Conservation (phyloP, 1,140 invertebrate species). For the Pogonognathellus flavescens region DNA sequence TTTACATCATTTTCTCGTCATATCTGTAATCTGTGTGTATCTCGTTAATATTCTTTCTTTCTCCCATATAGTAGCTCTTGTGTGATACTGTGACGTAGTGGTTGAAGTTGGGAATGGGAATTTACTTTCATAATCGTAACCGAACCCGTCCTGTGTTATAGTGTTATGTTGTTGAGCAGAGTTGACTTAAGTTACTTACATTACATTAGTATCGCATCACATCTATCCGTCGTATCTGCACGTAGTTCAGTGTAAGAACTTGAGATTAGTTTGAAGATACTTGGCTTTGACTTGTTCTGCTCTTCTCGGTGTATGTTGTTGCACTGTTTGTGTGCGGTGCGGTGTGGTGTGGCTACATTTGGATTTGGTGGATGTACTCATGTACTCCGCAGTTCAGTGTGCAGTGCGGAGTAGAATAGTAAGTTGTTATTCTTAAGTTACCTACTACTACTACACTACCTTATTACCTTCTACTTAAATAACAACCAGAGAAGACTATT, state of each 20-base stretch:
- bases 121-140: constrained; percentile 36
- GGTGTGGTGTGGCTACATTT: not conserved
- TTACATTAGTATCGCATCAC: not conserved
- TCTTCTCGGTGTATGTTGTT: too few relatives aligned
- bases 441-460: not conserved
- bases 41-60: constrained; percentile 31
- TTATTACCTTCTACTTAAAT: not conserved
- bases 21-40: not conserved
- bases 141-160: not conserved
- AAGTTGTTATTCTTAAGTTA: constrained; percentile 12
- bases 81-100: constrained; percentile 32
- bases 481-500: not conserved
- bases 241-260: not conserved
- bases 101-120: constrained; percentile 34
- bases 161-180: not conserved
- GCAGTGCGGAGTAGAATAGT: not conserved
- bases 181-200: not conserved
- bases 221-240: not conserved
- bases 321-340: not conserved
- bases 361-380: too few relatives aligned
- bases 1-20: not conserved
- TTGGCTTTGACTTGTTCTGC: not conserved
- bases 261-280: constrained; percentile 15
- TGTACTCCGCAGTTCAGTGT: not conserved
- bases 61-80: not conserved